Evolutionary conservation across 2,797 vertebrate species (phyloP), one percentile per base, ranked within the genome.

Genomic region (Syngnathus acus): DNA sequence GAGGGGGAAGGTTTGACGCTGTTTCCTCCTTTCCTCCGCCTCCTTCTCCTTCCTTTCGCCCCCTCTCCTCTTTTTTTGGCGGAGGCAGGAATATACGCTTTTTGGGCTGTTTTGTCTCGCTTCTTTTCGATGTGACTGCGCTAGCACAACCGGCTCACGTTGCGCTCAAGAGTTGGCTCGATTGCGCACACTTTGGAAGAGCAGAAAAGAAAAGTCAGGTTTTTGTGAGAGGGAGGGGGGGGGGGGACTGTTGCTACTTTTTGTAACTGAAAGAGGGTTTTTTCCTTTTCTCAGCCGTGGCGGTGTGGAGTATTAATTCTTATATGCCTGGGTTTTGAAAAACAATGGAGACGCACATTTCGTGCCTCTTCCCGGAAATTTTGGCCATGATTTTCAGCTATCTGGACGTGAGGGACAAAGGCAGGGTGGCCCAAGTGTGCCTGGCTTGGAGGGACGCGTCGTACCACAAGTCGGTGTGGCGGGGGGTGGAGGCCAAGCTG

Each of bases 341-440:
- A 94, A 89, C 88, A 94, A 95, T 95, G 94, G 96, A 98, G 92
- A 96, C 94, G 57, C 94, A 98, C 84, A 93, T 98, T 90, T 98
- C 95, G 80, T 96, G 95, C 90, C 90, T 98, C 91, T 98, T 97
- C 87, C 95, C 95, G 65, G 95, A 98, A 93, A 95, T 98, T 84
- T 90, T 97, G 87, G 95, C 95, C 86, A 97, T 98, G 94, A 97
- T 97, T 89, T 98, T 98, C 88, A 94, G 94, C 85, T 97, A 96
- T 91, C 91, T 97, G 91, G 95, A 97, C 75, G 95, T 97, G 61
- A 93, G 94, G 84, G 95, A 97, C 92, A 96, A 96, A 94, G 95
- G 95, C 69, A 93, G 95, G 78, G 95, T 95, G 69, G 95, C 96
- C 73, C 95, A 95, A 94, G 96, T 95, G 92, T 97, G 96, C 90